A percentile compares a stretch with the other conserved stretches of the same genome.
Evolutionary conservation across 2,888 invertebrate genomes (phyloP).

Genomic region (Standfussiana lucernea): DNA sequence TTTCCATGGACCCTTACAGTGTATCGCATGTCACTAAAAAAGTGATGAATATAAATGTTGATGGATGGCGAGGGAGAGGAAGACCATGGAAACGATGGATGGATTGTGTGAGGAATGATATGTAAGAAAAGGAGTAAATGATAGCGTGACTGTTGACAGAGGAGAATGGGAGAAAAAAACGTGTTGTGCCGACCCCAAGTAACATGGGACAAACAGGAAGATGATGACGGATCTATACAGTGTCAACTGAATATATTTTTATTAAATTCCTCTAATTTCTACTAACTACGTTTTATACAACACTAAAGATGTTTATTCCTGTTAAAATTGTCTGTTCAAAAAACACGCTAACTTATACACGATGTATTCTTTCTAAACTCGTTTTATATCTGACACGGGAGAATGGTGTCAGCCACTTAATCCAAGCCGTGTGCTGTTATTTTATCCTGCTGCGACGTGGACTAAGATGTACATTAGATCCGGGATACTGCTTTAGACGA

Average conservation of each 20-base stretch:
- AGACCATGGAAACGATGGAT: too few relatives aligned
- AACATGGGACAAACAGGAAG: too few relatives aligned
- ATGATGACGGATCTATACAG: too few relatives aligned
- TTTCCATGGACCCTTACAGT: background rate
- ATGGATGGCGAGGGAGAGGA: too few relatives aligned
- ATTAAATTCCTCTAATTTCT: background rate
- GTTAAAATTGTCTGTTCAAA: background rate
- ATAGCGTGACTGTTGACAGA: too few relatives aligned
- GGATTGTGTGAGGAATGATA: too few relatives aligned
- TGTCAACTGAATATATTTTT: too few relatives aligned
- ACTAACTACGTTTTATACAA: background rate
- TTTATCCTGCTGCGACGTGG: slow-evolving; percentile 25
- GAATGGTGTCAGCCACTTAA: slow-evolving; percentile 35
- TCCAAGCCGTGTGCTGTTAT: slow-evolving; percentile 14
- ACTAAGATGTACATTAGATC: slow-evolving; percentile 28
- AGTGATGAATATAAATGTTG: too few relatives aligned
- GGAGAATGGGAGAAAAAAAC: too few relatives aligned
- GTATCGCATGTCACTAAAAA: too few relatives aligned
- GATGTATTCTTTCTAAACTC: slow-evolving; percentile 11
- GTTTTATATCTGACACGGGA: slow-evolving; percentile 16
- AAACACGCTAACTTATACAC: background rate
- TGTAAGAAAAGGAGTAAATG: too few relatives aligned
- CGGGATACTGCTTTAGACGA: background rate
- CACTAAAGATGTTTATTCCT: background rate
- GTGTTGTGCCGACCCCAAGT: too few relatives aligned